Evolutionary conservation across 2,888 invertebrate genomes (phyloP), one percentile per base, ranked within the genome.

Genomic region (Pandemis heparana): DNA sequence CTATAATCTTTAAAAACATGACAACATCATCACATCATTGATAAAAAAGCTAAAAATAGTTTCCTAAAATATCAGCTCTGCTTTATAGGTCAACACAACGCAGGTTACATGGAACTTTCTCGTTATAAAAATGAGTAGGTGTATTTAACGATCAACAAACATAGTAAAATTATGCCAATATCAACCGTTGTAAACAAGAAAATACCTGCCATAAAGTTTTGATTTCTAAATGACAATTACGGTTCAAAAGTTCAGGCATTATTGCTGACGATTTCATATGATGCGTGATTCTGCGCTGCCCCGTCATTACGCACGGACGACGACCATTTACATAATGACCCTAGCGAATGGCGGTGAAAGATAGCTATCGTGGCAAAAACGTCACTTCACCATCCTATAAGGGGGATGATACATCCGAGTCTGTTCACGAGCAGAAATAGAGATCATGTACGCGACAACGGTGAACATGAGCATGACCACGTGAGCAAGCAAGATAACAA

Each of bases 311-410:
- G 74, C 78, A 73, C 76, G 70, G 71, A 80, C 79, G 78, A 79
- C 76, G 75, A 81, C 80, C 83, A 87, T 89, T 88, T 88, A 83
- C 83, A 87, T 89, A 89, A 90, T 88, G 86, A 83, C 86, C 82
- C 78, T 74, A 80, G 83, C 79, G 80, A 87, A 86, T 85, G 83
- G 75, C 81, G 78, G 83, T 82, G 84, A 87, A 87, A 87, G 82
- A 85, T 73, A 64, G 48, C 48, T 60, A 23, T 71, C 71, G 59
- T 71, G 65, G 48, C 59, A 67, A 70, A 77, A 62, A 73, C 69
- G 69, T 74, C 72, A 65, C 75, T 76, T 71, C 14, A 62, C 64
- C 51, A 63, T 64, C 59, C 62, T 56, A 56, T 46, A 41, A 14
- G 18, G 18, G 53, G 53, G 53, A 9, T 53, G 53, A 53, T 16